Conservation (phyloP, 2,888 invertebrate species). For the Lagria hirta region DNA sequence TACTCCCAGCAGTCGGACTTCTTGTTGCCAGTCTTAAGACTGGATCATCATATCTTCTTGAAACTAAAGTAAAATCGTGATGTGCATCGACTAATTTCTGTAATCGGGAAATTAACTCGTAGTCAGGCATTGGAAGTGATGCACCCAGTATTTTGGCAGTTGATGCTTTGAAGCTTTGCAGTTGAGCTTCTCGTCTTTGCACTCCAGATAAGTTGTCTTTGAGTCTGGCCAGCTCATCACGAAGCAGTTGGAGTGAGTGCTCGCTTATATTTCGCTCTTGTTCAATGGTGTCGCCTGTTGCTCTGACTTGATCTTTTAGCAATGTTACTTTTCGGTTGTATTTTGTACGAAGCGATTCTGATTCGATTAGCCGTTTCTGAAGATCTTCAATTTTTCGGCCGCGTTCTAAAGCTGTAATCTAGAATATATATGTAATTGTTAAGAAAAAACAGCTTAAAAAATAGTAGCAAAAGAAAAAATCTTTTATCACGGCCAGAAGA, state of each 20-base stretch:
- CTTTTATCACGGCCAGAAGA: neutral
- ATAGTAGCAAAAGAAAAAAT: neutral
- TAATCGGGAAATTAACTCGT: constrained; percentile 65
- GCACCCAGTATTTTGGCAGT: constrained; percentile 61
- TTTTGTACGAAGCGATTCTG: constrained; percentile 74
- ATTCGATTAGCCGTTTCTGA: constrained; percentile 77
- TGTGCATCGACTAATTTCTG: constrained; percentile 85
- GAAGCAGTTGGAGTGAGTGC: constrained; percentile 68
- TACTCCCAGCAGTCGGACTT: constrained; percentile 60
- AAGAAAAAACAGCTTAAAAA: too few relatives aligned
- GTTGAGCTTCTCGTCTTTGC: constrained; percentile 73
- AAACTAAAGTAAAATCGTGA: constrained; percentile 82
- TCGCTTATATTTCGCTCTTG: constrained; percentile 70
- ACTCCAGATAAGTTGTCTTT: constrained; percentile 75
- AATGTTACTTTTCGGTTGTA: constrained; percentile 72
- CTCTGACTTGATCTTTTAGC: constrained; percentile 71
- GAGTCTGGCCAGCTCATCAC: constrained; percentile 74
- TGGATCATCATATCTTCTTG: constrained; percentile 70
- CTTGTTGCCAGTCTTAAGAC: constrained; percentile 56
- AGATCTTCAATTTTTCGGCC: constrained; percentile 83
- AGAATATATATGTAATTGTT: too few relatives aligned
- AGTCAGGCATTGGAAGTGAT: constrained; percentile 59
- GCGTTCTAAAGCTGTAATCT: constrained; percentile 82
- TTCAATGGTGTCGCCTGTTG: constrained; percentile 67
- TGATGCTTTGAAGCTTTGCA: constrained; percentile 71